phyloP scores from a whole-genome alignment of 2,888 invertebrate genomes.

The Limnephilus auricula region DNA sequence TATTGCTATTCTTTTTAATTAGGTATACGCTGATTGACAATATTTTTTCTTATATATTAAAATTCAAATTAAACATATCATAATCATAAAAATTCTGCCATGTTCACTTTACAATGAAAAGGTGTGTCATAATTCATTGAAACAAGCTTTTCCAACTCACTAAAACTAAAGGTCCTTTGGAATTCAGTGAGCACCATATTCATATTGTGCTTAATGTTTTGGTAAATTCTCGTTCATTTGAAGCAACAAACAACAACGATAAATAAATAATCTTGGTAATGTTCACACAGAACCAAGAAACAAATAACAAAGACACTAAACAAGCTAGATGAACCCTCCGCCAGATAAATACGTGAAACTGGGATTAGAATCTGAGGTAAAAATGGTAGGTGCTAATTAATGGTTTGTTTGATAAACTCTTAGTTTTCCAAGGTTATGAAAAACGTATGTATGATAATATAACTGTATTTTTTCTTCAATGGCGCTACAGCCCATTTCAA shows the following conservation, averaged over 20 bases:
- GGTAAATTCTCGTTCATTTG: background rate
- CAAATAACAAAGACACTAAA: background rate
- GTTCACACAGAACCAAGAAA: conserved; percentile 2
- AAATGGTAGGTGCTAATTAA: background rate
- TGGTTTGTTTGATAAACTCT: no score
- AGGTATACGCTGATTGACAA: background rate
- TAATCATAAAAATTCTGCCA: background rate
- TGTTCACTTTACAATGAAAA: background rate
- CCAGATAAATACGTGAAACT: background rate
- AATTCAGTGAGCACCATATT: background rate
- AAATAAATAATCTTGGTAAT: conserved; percentile 2
- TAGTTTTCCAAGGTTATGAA: no score
- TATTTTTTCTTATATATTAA: background rate
- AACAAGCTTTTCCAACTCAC: background rate
- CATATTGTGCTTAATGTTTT: background rate
- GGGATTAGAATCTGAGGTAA: background rate
- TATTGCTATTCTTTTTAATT: no score
- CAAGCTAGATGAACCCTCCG: background rate
- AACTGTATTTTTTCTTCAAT: no score
- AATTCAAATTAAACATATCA: background rate
- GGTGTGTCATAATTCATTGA: background rate
- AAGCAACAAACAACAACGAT: background rate
- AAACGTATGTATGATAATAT: no score
- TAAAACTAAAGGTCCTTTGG: background rate
- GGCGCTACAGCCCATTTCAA: no score